Evolutionary conservation across 2,888 invertebrate species (phyloP).

Genomic region (Stenotaenia linearis): DNA sequence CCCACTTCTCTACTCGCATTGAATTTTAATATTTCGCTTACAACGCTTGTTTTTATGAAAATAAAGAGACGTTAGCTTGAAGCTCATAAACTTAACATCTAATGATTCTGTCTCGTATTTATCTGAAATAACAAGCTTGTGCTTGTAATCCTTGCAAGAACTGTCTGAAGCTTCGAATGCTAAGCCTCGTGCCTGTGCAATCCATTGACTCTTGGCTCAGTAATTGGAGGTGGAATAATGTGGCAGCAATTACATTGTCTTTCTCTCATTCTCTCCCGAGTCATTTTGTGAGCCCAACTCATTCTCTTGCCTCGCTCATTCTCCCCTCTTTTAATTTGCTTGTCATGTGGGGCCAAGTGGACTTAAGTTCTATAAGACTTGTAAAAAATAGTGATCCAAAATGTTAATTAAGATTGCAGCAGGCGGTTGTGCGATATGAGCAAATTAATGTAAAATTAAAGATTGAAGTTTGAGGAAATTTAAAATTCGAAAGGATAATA

Average conservation of each 20-base stretch:
- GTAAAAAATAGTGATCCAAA: neutral
- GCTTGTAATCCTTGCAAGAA: constrained; percentile 24
- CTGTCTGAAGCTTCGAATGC: constrained; percentile 2
- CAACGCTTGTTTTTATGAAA: neutral
- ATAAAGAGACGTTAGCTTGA: neutral
- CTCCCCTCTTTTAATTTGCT: constrained; percentile 14
- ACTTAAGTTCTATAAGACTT: neutral
- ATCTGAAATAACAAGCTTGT: constrained; percentile 16
- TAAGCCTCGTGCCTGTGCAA: constrained; percentile 12
- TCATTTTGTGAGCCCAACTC: constrained; percentile 26
- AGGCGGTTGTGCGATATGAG: neutral
- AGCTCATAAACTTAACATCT: neutral
- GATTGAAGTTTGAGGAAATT: neutral
- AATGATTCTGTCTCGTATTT: neutral
- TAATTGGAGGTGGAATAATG: constrained; percentile 26
- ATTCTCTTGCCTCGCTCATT: neutral
- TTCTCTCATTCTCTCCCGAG: neutral
- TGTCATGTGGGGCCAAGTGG: constrained; percentile 21
- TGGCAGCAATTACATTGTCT: constrained; percentile 24
- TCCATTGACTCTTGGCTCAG: constrained; percentile 24
- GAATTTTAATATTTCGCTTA: neutral
- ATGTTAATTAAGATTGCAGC: constrained; percentile 6
- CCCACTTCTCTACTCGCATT: neutral
- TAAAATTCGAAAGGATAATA: neutral
- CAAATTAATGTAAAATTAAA: neutral